Evolutionary conservation across 2,797 vertebrate species (phyloP).

Genomic region (Alfaro cultratus): DNA sequence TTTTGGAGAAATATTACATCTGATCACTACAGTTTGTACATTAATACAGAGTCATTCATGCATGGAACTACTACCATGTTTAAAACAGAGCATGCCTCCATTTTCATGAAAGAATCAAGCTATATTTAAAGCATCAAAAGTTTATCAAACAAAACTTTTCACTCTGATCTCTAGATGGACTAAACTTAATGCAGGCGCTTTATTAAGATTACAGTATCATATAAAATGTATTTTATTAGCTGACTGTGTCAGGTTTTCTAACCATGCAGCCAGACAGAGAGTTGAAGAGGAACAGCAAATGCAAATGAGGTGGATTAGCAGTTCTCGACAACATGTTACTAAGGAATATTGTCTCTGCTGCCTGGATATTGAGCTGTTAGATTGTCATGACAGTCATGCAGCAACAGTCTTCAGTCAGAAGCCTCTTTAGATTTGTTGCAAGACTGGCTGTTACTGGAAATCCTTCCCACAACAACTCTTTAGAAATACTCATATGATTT

Average conservation of each 20-base stretch:
- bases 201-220: not conserved
- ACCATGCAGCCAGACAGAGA: not conserved
- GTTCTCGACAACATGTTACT: not conserved
- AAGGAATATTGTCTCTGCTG: not conserved
- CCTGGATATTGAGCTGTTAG: not conserved
- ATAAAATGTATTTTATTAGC: not conserved
- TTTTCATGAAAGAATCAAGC: not conserved
- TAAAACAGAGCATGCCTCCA: not conserved
- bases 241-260: not conserved
- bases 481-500: not conserved
- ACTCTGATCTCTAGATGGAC: not conserved
- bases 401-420: not conserved
- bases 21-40: not conserved
- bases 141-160: not conserved
- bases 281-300: not conserved
- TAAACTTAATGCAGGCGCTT: not conserved
- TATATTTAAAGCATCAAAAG: not conserved
- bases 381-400: not conserved
- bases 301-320: too few species aligned
- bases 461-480: not conserved
- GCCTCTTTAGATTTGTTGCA: not conserved
- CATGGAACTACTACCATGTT: not conserved
- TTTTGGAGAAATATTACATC: not conserved
- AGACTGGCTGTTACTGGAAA: not conserved
- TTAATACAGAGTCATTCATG: not conserved